These are phyloP conservation scores for Trachelus troglodyta DNA, from an alignment of 2,888 invertebrate species.

Conservation along the genomic window DNA sequence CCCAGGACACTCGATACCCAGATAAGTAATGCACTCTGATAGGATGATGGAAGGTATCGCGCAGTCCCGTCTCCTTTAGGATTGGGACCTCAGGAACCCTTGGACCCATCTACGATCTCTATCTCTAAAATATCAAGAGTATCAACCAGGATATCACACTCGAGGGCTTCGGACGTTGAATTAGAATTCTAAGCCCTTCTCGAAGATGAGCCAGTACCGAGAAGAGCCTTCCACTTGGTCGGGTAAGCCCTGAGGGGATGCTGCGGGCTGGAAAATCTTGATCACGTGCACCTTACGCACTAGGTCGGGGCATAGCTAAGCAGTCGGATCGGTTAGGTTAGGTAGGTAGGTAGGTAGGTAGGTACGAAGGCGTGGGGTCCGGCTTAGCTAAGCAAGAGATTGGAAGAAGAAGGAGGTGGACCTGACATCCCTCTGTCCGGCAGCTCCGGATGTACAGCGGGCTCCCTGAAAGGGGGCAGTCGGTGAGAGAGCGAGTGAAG, in stretches of 20 bases:
- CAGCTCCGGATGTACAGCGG: not conserved
- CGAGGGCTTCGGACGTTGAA: not conserved
- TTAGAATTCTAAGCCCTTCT: not conserved
- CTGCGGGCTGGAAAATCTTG: not conserved
- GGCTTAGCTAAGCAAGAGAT: not conserved
- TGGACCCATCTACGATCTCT: not conserved
- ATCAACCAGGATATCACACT: not conserved
- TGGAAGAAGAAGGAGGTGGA: not conserved
- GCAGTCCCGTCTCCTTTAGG: not conserved
- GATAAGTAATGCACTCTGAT: constrained; percentile 57
- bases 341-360: not conserved
- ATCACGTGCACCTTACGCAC: not conserved
- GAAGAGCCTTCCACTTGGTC: not conserved
- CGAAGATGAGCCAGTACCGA: not conserved
- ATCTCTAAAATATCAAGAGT: not conserved
- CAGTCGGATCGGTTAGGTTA: not conserved
- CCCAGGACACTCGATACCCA: constrained; percentile 49
- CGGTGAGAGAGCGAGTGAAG: constrained; percentile 18
- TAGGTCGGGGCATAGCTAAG: not conserved
- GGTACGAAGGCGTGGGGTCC: not conserved
- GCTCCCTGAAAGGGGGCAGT: constrained; percentile 20
- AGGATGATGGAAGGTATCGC: constrained; percentile 46
- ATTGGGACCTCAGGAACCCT: not conserved
- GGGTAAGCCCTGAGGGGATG: not conserved
- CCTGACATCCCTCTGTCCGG: constrained; percentile 2